Base-by-base conservation (phyloP, 2,888 invertebrate species). In the Mimumesa dahlbomi region DNA sequence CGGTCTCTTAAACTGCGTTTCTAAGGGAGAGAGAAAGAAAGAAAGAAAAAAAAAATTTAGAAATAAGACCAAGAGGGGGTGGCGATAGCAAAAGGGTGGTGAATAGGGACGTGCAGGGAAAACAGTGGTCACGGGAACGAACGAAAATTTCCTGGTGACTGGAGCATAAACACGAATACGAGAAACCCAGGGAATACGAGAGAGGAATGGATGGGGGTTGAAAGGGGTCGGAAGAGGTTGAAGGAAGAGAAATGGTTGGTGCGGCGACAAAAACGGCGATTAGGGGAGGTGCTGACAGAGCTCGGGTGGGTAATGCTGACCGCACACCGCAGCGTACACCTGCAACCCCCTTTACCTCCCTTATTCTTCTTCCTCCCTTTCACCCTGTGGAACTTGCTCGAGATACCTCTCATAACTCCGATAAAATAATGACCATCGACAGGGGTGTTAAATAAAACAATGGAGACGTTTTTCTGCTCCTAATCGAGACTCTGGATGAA, bases 201-300 rank as follows among this genome's bases (percentile, higher is more conserved):
- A 46, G 43, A 54, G 43, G 62, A 42, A 49, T 43, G 58, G 62
- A 7, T 38, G 45, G 46, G 53, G 73, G 62, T 48, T 36, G 65
- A 53, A 68, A 63, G 42, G 63, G 71, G 61, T 58, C 45, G 59
- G 57, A 65, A 64, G 69, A 58, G 72, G 46, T 62, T 48, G 45
- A 54, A 64, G 69, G 58, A 76, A 81, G 77, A 81, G 79, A 72
- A 80, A 84, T 77, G 81, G 79, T 76, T 64, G 72, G 78, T 68
- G 73, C 75, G 63, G 71, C 75, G 81, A 82, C 84, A 87, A 87
- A 87, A 87, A 87, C 81, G 85, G 74, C 86, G 85, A 87, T 87
- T 87, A 87, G 85, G 82, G 78, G 81, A 71, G 82, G 80, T 82
- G 82, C 82, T 82, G 82, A 82, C 82, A 77, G 76, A 57, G 82